These are phyloP conservation scores for Harmothoe impar DNA, from an alignment of 2,888 invertebrate genomes.

Conservation along the genomic window DNA sequence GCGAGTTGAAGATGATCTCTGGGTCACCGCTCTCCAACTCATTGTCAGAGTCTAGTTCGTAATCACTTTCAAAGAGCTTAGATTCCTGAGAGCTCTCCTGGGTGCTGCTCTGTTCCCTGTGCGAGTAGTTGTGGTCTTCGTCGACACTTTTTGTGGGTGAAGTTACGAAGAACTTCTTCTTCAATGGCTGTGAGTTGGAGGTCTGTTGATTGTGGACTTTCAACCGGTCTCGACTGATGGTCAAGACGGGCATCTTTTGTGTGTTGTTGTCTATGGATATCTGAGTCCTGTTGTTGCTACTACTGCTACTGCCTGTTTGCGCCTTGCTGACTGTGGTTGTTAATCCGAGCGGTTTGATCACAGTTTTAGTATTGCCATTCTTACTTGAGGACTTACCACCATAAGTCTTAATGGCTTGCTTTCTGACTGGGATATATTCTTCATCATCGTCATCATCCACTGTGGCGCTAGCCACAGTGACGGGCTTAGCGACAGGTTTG, in stretches of 20 bases:
- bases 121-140: conserved; percentile 59
- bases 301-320: not conserved
- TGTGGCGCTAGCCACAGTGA: not conserved
- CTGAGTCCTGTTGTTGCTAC: not conserved
- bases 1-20: conserved; percentile 69
- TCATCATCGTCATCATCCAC: conserved; percentile 3
- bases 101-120: not conserved
- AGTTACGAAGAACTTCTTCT: conserved; percentile 59
- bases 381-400: not conserved
- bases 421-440: conserved; percentile 8
- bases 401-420: conserved; percentile 32
- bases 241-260: conserved; percentile 51
- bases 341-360: conserved; percentile 6
- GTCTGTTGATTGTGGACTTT: conserved; percentile 9
- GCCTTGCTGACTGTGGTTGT: not conserved
- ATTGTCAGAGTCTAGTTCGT: conserved; percentile 64
- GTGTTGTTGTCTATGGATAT: not conserved
- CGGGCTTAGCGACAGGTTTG: conserved; percentile 11
- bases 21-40: conserved; percentile 69
- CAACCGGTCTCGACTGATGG: conserved; percentile 40
- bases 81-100: not conserved
- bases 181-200: conserved; percentile 11
- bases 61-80: conserved; percentile 61
- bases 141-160: conserved; percentile 47
- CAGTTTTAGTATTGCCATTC: conserved; percentile 2